phyloP scores from a whole-genome alignment of 2,888 invertebrate genomes.

The Tromatobia lineatoria region DNA sequence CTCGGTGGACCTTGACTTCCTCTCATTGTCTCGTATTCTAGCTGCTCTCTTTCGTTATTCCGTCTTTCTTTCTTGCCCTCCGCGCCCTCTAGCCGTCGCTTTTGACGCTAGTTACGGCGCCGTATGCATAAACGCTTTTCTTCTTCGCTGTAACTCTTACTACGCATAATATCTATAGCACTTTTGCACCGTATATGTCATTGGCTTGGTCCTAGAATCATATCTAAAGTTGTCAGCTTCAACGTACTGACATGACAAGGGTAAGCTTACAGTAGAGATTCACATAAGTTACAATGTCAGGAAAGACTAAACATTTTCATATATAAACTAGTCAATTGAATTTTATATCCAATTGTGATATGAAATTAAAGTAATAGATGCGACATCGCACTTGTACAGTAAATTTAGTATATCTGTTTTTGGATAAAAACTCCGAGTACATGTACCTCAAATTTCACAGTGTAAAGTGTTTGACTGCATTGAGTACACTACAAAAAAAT shows the following conservation, averaged over 20 bases:
- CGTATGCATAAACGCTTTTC: constrained; percentile 55
- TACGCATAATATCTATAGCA: neutral
- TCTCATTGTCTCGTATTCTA: constrained; percentile 81
- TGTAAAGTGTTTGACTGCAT: neutral
- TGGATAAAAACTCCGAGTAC: too few species aligned
- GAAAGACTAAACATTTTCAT: too few species aligned
- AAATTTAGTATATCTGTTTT: too few species aligned
- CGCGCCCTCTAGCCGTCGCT: constrained; percentile 25
- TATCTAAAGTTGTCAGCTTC: constrained; percentile 19
- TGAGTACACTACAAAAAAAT: neutral
- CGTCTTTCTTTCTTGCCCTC: constrained; percentile 46
- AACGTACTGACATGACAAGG: constrained; percentile 12
- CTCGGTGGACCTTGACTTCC: constrained; percentile 85
- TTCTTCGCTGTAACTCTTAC: constrained; percentile 49
- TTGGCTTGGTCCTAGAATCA: constrained; percentile 3
- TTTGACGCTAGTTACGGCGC: constrained; percentile 48
- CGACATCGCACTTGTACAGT: too few species aligned
- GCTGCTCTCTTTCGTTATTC: constrained; percentile 71
- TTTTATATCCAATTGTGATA: too few species aligned
- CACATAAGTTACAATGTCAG: neutral
- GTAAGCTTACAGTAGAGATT: neutral
- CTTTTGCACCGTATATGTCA: constrained; percentile 6
- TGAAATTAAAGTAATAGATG: too few species aligned
- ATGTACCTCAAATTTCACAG: too few species aligned
- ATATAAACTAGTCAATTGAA: too few species aligned